phyloP scores from a whole-genome alignment of 2,113 vertebrate genomes.

The Callithrix jacchus region DNA sequence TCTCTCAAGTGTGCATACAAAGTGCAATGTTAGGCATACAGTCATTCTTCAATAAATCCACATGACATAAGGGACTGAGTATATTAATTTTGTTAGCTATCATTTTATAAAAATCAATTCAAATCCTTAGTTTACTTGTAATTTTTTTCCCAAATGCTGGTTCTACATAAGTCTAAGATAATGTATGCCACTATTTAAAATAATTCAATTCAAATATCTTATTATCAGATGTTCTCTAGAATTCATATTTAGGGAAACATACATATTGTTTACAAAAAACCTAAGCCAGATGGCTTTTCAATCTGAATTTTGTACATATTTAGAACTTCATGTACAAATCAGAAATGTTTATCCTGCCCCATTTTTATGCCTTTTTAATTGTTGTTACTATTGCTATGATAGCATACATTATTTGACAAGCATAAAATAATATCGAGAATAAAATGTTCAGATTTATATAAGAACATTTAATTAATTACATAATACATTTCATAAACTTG shows the following conservation, averaged over 20 bases:
- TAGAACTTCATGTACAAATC: background rate
- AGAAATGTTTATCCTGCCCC: background rate
- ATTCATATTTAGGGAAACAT: background rate
- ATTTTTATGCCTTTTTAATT: background rate
- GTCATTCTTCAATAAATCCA: background rate
- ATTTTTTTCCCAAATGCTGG: background rate
- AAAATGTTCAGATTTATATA: background rate
- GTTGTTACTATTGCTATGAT: background rate
- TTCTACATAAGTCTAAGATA: background rate
- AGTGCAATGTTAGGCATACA: background rate
- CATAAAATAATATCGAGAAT: background rate
- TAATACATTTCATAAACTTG: background rate
- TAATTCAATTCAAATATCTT: background rate
- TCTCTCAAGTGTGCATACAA: conserved; percentile 37
- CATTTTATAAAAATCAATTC: conserved; percentile 25
- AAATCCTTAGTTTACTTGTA: background rate
- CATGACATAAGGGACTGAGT: background rate
- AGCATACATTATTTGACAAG: background rate
- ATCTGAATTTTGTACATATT: background rate
- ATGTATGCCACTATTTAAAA: conserved; percentile 19
- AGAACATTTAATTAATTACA: background rate
- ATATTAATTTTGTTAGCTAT: conserved; percentile 19
- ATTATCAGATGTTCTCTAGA: background rate
- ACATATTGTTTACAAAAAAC: background rate
- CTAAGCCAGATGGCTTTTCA: background rate